Base-by-base conservation (phyloP, 2,888 invertebrate species). In the Cybosia mesomella region DNA sequence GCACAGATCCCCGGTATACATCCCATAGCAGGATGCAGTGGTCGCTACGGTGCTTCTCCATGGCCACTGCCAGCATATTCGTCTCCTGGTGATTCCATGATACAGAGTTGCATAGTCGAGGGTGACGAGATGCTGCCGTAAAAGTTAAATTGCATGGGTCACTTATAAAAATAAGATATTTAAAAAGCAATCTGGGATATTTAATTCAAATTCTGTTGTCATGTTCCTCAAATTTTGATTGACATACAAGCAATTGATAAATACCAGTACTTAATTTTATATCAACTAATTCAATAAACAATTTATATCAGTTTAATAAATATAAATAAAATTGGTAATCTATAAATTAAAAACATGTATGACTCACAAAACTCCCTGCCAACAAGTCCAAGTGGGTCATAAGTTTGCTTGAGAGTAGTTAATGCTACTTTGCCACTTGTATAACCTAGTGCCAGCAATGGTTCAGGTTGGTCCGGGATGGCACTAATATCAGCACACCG, bases 21-120 rank as follows among this genome's bases (percentile, higher is more conserved):
- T 99, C 99, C 98, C 99, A 99, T 60, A 99, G 95, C 10, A 98
- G 95, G 55, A 99, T 96, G 70, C 98, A 98, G 88, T 97, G 97
- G 89, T 99, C 99, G 53, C 97, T 97, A 74, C 98, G 96, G 87
- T 98, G 97, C 87, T 98, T 98, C 83, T 99, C 99, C 82, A 99
- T 95, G 0, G 98, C 99, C 66, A 97, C 97, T 0, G 98, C 98
- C 70, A 99, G 92, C 80, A 98, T 94, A 89, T 98, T 97, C 28
- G 96, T 96, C 80, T 99, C 98, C 15, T 96, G 91, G 39, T 97
- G 97, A 89, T 98, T 98, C 98, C 99, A 99, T 39, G 97, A 96
- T 18, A 99, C 96, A 0, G 97, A 96, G 82, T 98, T 98, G 87
- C 99, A 99, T 75, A 97, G 97, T 11, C 99, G 95, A 15, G 97